Evolutionary conservation across 2,113 vertebrate species (phyloP).

Genomic region (Gracilinanus agilis): DNA sequence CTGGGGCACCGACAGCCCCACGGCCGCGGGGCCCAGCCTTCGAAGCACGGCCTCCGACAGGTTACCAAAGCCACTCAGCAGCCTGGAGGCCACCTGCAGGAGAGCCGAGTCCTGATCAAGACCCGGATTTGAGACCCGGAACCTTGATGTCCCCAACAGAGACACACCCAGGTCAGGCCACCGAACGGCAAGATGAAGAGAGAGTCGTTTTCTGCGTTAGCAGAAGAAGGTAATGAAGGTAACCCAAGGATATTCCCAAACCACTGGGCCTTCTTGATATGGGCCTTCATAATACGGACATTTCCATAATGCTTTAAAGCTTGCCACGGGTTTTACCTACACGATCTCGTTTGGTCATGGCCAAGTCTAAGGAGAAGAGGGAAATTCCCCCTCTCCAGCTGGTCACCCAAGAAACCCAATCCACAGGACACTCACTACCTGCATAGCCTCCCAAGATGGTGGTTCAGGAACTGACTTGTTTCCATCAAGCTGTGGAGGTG

Average conservation of each 20-base stretch:
- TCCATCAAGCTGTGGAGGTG: background rate
- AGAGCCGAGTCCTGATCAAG: background rate
- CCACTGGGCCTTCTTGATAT: background rate
- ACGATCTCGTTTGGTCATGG: background rate
- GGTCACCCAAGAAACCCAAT: background rate
- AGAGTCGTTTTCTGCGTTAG: background rate
- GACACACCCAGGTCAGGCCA: background rate
- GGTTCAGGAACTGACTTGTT: background rate
- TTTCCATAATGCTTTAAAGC: background rate
- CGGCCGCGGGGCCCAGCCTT: constrained; percentile 62
- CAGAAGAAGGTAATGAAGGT: background rate
- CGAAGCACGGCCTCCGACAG: constrained; percentile 5
- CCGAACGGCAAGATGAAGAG: background rate
- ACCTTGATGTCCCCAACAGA: background rate
- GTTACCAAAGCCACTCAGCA: background rate
- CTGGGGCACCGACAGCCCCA: constrained; percentile 41
- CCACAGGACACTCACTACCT: constrained; percentile 65
- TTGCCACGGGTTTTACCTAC: background rate
- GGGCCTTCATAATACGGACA: too few species aligned
- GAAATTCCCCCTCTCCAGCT: background rate
- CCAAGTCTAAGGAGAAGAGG: background rate
- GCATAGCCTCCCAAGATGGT: constrained; percentile 16
- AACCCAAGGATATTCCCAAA: background rate
- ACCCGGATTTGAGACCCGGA: background rate
- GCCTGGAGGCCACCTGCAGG: background rate